A percentile compares a stretch with the other conserved stretches of the same genome.
Evolutionary conservation across 2,113 vertebrate genomes (phyloP).

Genomic region (Odobenus rosmarus): DNA sequence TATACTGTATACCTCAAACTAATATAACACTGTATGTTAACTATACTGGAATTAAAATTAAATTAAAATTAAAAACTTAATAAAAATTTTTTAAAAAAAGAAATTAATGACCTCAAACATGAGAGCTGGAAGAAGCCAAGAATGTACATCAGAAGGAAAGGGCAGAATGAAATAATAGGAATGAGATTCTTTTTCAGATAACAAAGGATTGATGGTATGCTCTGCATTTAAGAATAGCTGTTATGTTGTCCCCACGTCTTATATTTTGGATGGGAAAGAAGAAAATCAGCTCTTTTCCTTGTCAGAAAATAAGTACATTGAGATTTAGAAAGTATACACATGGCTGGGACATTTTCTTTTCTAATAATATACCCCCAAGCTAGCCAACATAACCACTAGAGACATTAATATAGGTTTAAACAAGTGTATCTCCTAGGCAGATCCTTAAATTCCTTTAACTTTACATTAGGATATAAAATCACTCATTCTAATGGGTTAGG

Average conservation of each 20-base stretch:
- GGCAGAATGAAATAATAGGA: neutral
- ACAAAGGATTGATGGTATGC: neutral
- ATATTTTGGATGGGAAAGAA: neutral
- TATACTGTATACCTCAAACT: neutral
- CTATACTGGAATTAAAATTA: neutral
- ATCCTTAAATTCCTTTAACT: slow-evolving; percentile 70
- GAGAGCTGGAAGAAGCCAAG: neutral
- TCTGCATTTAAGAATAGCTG: neutral
- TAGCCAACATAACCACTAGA: neutral
- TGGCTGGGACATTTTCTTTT: neutral
- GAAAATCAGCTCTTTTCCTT: neutral
- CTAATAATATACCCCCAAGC: neutral
- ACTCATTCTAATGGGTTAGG: slow-evolving; percentile 68
- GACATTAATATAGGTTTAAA: slow-evolving; percentile 49
- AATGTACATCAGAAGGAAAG: neutral
- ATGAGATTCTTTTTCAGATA: neutral
- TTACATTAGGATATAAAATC: slow-evolving; percentile 71
- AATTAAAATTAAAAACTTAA: neutral
- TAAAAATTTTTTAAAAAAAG: neutral
- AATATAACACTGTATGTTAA: neutral
- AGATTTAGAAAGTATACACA: slow-evolving; percentile 10
- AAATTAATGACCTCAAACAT: neutral
- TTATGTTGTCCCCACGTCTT: neutral
- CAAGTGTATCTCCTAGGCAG: slow-evolving; percentile 56
- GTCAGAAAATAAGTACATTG: slow-evolving; percentile 22